Evolutionary conservation across 2,113 vertebrate species (phyloP).

Genomic region (Brachyhypopomus occidentalis): DNA sequence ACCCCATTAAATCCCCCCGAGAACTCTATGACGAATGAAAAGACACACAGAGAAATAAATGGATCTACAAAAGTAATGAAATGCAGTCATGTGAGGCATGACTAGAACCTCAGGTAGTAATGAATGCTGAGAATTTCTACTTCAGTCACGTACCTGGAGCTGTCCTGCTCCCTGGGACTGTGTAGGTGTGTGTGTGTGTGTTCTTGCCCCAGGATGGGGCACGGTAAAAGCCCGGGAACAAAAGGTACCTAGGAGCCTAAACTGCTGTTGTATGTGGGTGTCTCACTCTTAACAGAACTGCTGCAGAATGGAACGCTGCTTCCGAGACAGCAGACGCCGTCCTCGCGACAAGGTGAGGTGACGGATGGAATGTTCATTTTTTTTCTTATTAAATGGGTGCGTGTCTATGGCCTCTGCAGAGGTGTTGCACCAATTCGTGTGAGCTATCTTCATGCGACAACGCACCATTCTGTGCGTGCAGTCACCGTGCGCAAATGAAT

Average conservation of each 20-base stretch:
- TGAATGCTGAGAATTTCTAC: constrained; percentile 10
- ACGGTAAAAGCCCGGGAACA: constrained; percentile 25
- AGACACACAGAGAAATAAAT: background rate
- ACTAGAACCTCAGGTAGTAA: background rate
- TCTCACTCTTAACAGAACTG: constrained; percentile 2
- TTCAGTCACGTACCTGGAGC: background rate
- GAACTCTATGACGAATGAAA: background rate
- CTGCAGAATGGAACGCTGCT: background rate
- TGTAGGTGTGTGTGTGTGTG: background rate
- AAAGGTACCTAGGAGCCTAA: constrained; percentile 14
- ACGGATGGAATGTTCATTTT: constrained; percentile 3
- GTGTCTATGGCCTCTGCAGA: background rate
- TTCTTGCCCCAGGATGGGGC: constrained; percentile 26
- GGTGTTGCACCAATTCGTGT: background rate
- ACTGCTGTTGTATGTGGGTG: background rate
- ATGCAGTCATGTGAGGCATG: background rate
- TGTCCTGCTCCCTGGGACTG: constrained; percentile 21
- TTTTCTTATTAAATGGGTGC: background rate
- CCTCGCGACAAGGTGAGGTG: background rate
- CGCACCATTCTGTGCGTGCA: background rate
- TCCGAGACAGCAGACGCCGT: background rate
- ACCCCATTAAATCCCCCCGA: too few species aligned
- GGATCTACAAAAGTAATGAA: background rate
- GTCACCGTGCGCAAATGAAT: constrained; percentile 5
- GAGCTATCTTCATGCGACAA: background rate